Percentiles rank a stretch among this genome's conserved stretches.
Evolutionary conservation across 2,888 invertebrate species (phyloP).

Genomic region (Tillus elongatus): DNA sequence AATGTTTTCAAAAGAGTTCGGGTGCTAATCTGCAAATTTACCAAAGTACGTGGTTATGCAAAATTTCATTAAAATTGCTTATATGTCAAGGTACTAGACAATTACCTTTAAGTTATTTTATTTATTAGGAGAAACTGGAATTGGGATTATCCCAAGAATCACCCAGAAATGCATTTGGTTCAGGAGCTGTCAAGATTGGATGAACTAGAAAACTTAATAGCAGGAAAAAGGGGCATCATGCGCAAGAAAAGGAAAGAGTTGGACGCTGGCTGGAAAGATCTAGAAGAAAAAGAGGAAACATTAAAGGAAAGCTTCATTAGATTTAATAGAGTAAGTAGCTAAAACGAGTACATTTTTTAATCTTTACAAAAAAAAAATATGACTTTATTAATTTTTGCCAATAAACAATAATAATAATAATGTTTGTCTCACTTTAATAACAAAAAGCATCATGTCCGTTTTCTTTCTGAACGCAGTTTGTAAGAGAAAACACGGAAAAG

Average conservation of each 20-base stretch:
- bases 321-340: slow-evolving; percentile 46
- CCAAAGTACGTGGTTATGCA: not conserved
- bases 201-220: slow-evolving; percentile 46
- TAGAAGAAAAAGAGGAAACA: slow-evolving; percentile 45
- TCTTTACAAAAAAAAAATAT: too few species aligned
- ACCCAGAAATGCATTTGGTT: slow-evolving; percentile 49
- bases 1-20: too few species aligned
- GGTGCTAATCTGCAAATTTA: too few species aligned
- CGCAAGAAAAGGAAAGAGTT: slow-evolving; percentile 41
- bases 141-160: slow-evolving; percentile 52
- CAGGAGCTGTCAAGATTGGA: slow-evolving; percentile 47
- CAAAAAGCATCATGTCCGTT: too few species aligned
- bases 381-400: too few species aligned
- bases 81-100: too few species aligned
- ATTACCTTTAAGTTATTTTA: slow-evolving; percentile 10
- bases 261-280: slow-evolving; percentile 49
- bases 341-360: slow-evolving; percentile 7
- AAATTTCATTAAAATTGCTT: too few species aligned
- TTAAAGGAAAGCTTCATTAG: slow-evolving; percentile 52
- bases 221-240: slow-evolving; percentile 39
- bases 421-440: not conserved
- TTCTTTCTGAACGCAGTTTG: too few species aligned
- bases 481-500: slow-evolving; percentile 55
- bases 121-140: slow-evolving; percentile 49
- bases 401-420: too few species aligned